Conservation (phyloP, 2,113 vertebrate species). For the Telmatochromis sp. region DNA sequence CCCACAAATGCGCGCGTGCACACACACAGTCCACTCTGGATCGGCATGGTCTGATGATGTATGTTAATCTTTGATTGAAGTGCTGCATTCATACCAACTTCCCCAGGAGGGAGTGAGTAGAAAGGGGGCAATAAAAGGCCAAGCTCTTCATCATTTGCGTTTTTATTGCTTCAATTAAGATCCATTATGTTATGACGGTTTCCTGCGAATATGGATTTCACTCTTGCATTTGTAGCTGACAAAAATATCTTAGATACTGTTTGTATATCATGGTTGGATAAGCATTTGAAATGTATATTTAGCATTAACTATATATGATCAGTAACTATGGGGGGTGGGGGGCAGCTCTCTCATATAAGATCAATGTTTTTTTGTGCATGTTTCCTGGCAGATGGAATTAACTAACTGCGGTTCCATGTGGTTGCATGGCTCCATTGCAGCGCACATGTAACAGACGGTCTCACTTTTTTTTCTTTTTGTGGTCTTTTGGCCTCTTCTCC, state of each 20-base stretch:
- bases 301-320: not conserved
- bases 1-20: not conserved
- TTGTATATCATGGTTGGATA: not conserved
- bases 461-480: not conserved
- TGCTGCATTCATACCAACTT: not conserved
- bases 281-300: not conserved
- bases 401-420: not conserved
- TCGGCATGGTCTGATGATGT: not conserved
- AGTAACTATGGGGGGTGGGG: not conserved
- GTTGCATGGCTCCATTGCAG: not conserved
- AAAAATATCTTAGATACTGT: not conserved
- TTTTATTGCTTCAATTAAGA: constrained; percentile 51
- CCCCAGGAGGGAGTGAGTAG: not conserved
- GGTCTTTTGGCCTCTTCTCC: constrained; percentile 10
- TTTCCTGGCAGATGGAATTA: not conserved
- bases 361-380: not conserved
- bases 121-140: constrained; percentile 29
- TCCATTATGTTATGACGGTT: constrained; percentile 31
- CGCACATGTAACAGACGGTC: not conserved
- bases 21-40: not conserved
- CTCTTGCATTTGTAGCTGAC: not conserved
- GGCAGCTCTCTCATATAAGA: not conserved
- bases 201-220: constrained; percentile 25
- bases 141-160: constrained; percentile 10
- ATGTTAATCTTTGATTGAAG: constrained; percentile 25